Conservation (phyloP, 1,140 invertebrate genomes). For the Pomphorhynchus laevis region DNA sequence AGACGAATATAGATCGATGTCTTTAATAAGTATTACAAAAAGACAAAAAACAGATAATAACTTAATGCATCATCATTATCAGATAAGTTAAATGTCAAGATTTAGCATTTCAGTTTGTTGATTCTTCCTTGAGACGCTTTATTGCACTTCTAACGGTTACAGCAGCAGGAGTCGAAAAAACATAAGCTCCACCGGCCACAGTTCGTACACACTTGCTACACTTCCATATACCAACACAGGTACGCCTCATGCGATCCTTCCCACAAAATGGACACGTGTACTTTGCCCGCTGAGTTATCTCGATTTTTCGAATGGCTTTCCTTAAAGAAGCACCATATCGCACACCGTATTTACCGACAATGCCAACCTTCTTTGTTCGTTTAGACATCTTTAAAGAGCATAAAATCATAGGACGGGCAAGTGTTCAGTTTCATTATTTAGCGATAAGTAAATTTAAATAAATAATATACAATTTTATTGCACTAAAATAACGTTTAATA, state of each 20-base stretch:
- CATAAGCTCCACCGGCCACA: constrained; percentile 66
- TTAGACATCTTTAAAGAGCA: constrained; percentile 31
- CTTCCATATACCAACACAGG: constrained; percentile 84
- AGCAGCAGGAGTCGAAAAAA: constrained; percentile 61
- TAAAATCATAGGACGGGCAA: no score
- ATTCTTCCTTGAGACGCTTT: constrained; percentile 65
- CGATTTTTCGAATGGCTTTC: constrained; percentile 99
- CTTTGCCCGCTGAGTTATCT: constrained; percentile 92
- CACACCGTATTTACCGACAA: constrained; percentile 96
- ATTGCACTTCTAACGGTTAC: constrained; percentile 73
- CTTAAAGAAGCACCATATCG: constrained; percentile 96
- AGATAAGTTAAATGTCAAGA: no score
- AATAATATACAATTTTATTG: no score
- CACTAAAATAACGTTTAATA: no score
- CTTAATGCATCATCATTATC: no score
- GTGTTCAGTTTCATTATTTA: no score
- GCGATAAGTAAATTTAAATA: no score
- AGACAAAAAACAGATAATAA: no score
- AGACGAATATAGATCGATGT: no score
- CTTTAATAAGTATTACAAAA: no score
- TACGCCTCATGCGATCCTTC: constrained; percentile 92
- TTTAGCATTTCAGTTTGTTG: no score
- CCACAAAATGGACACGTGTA: constrained; percentile 98
- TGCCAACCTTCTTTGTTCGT: constrained; percentile 99
- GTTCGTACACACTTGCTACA: constrained; percentile 75